Conservation (phyloP, 1,140 invertebrate species). For the Drosophila sechellia region DNA sequence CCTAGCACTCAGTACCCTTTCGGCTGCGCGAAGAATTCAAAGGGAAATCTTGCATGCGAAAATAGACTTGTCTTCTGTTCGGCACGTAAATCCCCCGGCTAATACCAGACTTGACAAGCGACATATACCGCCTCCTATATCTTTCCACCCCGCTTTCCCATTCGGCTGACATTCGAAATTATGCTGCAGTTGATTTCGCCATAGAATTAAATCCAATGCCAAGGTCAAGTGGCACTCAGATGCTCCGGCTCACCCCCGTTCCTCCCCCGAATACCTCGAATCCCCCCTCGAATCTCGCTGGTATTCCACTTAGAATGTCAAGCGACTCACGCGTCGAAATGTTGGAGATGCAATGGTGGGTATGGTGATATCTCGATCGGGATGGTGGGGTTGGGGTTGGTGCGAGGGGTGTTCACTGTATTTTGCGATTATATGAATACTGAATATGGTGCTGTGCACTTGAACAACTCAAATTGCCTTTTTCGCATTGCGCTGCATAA, state of each 20-base stretch:
- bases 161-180: conserved; percentile 39
- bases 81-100: conserved; percentile 15
- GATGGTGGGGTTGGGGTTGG: conserved; percentile 11
- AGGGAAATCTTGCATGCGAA: neutral
- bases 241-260: conserved; percentile 26
- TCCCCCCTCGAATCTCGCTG: conserved; percentile 1
- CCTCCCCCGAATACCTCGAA: neutral
- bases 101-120: conserved; percentile 29
- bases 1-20: no score
- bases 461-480: conserved; percentile 66
- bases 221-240: conserved; percentile 68
- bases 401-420: conserved; percentile 25
- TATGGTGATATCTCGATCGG: neutral
- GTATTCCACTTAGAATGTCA: conserved; percentile 70
- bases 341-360: conserved; percentile 26
- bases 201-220: conserved; percentile 79
- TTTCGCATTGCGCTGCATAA: conserved; percentile 59
- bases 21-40: neutral
- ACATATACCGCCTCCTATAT: conserved; percentile 2
- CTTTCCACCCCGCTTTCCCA: neutral
- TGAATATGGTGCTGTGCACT: conserved; percentile 69
- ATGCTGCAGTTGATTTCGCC: conserved; percentile 72
- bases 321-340: conserved; percentile 66
- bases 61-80: neutral
- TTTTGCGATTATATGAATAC: neutral